Evolutionary conservation across 2,797 vertebrate species (phyloP).

Genomic region (Phalanger gymnotis): DNA sequence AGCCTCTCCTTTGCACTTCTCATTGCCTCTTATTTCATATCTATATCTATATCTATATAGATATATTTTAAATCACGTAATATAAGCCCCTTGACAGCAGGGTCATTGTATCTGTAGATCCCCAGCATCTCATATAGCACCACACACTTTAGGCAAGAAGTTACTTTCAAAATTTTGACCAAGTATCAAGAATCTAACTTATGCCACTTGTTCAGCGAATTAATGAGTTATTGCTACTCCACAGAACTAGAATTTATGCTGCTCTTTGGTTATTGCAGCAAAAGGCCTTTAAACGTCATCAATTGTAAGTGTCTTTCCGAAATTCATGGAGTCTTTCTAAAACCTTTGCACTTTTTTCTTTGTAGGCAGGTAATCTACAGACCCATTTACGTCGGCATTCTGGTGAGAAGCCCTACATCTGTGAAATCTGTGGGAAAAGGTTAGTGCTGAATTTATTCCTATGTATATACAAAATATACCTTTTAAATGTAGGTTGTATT

Average conservation of each 20-base stretch:
- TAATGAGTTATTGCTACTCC: neutral
- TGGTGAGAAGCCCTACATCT: slow-evolving; percentile 98
- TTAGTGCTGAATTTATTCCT: slow-evolving; percentile 76
- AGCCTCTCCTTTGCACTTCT: neutral
- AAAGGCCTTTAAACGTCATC: neutral
- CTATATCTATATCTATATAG: too few species aligned
- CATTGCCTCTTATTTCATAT: neutral
- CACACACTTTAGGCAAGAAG: neutral
- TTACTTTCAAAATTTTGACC: neutral
- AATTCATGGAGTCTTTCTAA: neutral
- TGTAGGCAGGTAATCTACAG: slow-evolving; percentile 96
- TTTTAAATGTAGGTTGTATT: neutral
- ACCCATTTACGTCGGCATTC: slow-evolving; percentile 97
- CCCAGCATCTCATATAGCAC: neutral
- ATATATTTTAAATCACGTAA: neutral
- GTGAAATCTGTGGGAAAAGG: slow-evolving; percentile 98
- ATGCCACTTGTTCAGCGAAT: rapidly evolving
- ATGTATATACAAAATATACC: rapidly evolving
- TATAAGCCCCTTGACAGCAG: neutral
- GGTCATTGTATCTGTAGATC: neutral
- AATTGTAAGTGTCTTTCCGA: neutral
- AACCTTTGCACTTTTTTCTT: slow-evolving; percentile 61
- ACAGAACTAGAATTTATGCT: rapidly evolving
- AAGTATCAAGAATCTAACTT: rapidly evolving
- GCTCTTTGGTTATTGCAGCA: neutral